Percentiles rank a stretch among this genome's conserved stretches.
Conservation (phyloP, 2,797 vertebrate species). For the Hafferia zeledoni region DNA sequence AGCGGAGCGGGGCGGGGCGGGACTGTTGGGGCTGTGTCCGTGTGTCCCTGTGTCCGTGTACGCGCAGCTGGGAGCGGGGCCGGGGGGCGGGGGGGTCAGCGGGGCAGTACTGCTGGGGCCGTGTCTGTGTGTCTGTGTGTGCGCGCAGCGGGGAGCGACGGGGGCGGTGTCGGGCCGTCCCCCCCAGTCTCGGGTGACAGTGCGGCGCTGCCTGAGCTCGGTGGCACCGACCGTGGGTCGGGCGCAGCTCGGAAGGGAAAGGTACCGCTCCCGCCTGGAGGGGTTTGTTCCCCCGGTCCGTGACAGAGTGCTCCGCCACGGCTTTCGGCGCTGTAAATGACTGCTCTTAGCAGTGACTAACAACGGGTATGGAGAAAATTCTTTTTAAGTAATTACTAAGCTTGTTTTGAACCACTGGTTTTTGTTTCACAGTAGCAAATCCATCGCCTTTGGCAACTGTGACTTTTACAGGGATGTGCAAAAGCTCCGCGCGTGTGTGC, state of each 20-base stretch:
- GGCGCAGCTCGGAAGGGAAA: no score
- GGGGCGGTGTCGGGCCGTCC: not conserved
- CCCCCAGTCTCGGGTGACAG: no score
- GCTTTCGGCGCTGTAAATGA: not conserved
- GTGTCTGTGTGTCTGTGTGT: not conserved
- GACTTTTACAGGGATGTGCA: not conserved
- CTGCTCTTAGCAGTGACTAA: not conserved
- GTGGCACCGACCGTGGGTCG: no score
- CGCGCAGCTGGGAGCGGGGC: no score
- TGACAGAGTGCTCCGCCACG: fast-evolving
- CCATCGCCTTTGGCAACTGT: fast-evolving
- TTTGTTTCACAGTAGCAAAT: not conserved
- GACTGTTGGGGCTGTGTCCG: not conserved
- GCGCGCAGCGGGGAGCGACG: not conserved
- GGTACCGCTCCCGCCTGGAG: no score
- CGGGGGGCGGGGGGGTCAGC: no score
- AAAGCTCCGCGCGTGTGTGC: fast-evolving
- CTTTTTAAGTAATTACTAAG: fast-evolving
- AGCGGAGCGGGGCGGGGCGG: not conserved
- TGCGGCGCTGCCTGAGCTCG: no score
- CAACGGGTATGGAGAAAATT: not conserved
- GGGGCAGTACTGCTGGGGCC: not conserved
- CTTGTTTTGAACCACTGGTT: not conserved
- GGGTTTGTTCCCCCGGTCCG: fast-evolving
- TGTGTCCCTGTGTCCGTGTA: not conserved